Conservation (phyloP, 2,888 invertebrate species). For the Cataglyphis livida region DNA sequence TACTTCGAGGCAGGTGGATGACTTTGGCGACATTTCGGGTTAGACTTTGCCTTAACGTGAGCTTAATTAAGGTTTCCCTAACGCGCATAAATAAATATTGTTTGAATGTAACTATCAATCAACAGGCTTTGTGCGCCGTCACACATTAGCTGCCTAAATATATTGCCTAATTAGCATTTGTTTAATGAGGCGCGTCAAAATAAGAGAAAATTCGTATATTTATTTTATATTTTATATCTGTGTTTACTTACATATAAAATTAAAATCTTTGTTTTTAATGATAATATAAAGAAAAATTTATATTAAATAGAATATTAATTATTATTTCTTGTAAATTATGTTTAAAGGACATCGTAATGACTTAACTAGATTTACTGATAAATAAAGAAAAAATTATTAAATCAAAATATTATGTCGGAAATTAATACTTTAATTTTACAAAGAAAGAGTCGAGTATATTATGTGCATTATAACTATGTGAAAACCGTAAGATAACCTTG, state of each 20-base stretch:
- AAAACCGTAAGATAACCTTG: conserved; percentile 15
- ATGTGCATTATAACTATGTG: background rate
- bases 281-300: background rate
- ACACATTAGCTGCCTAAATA: background rate
- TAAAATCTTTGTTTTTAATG: background rate
- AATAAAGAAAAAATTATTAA: background rate
- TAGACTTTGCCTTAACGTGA: conserved; percentile 51
- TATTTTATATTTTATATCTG: background rate
- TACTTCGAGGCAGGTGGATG: conserved; percentile 52
- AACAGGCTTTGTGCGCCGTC: background rate
- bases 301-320: background rate
- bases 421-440: background rate
- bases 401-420: background rate
- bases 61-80: conserved; percentile 68
- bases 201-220: background rate
- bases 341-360: background rate
- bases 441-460: background rate
- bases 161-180: conserved; percentile 9
- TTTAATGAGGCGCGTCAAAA: background rate
- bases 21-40: conserved; percentile 63
- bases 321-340: background rate
- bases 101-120: conserved; percentile 17
- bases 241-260: background rate
- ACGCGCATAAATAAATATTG: conserved; percentile 42
- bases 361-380: background rate